Percentiles rank a stretch among this genome's conserved stretches.
phyloP scores from a whole-genome alignment of 1,140 invertebrate species.

The Octopus sinensis region DNA sequence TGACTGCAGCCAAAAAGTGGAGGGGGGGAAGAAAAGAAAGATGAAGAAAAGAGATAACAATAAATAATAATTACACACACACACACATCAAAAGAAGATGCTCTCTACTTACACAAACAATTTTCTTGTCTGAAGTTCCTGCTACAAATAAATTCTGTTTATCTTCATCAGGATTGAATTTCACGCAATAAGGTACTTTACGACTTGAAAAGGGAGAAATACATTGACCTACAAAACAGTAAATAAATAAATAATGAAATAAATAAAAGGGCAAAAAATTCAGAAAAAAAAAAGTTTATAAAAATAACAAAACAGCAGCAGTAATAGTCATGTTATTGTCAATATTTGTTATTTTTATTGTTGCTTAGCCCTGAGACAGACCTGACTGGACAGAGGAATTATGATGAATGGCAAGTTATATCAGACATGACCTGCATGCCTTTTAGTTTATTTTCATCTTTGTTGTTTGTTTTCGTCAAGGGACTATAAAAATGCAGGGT shows the following conservation, averaged over 20 bases:
- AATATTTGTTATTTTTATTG: too few relatives aligned
- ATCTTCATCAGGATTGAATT: conserved; percentile 95
- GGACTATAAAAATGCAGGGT: too few relatives aligned
- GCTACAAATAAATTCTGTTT: conserved; percentile 97
- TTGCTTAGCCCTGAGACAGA: too few relatives aligned
- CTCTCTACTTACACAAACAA: conserved; percentile 82
- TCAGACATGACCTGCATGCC: too few relatives aligned
- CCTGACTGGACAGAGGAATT: too few relatives aligned
- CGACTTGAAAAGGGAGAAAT: conserved; percentile 82
- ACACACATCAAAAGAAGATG: background rate
- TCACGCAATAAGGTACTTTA: conserved; percentile 95
- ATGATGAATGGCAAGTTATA: too few relatives aligned
- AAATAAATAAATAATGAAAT: conserved; percentile 8
- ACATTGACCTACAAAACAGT: conserved; percentile 68
- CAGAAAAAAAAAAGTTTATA: too few relatives aligned
- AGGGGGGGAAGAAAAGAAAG: background rate
- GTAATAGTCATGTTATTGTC: too few relatives aligned
- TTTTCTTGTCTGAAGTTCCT: conserved; percentile 98
- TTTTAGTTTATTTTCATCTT: too few relatives aligned
- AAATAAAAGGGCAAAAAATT: background rate
- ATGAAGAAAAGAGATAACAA: background rate
- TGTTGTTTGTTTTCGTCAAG: too few relatives aligned
- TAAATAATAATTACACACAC: background rate
- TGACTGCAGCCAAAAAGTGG: background rate
- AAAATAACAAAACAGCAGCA: too few relatives aligned